A percentile compares a stretch with the other conserved stretches of the same genome.
phyloP scores from a whole-genome alignment of 2,113 vertebrate species.

The Marmota monax region DNA sequence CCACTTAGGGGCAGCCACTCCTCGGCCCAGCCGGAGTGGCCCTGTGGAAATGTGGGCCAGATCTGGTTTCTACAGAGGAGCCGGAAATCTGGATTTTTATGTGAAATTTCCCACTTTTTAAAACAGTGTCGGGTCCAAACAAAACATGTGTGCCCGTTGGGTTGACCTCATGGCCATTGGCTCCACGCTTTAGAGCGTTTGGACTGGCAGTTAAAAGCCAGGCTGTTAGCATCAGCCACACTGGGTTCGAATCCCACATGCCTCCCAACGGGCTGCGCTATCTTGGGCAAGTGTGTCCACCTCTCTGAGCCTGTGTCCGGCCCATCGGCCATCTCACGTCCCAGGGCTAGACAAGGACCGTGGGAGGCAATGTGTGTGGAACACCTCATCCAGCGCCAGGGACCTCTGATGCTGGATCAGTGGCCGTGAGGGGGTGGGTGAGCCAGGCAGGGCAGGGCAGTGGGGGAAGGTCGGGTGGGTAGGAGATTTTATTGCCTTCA shows the following conservation, averaged over 20 bases:
- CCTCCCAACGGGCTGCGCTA: background rate
- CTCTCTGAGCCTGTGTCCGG: background rate
- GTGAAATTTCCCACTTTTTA: constrained; percentile 77
- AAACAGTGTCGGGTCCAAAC: constrained; percentile 65
- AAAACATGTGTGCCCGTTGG: constrained; percentile 66
- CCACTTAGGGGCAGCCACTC: background rate
- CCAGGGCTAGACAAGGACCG: background rate
- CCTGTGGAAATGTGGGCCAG: constrained; percentile 59
- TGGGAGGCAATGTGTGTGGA: background rate
- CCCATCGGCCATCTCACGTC: background rate
- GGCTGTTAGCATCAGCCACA: background rate
- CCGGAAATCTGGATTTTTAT: constrained; percentile 76
- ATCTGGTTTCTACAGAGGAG: constrained; percentile 75
- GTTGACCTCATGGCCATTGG: constrained; percentile 59
- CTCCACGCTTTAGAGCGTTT: constrained; percentile 17
- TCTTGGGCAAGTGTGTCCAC: background rate
- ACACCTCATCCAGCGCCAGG: too few species aligned
- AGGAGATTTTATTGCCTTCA: background rate
- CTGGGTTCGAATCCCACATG: background rate
- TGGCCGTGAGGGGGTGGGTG: background rate
- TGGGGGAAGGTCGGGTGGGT: background rate
- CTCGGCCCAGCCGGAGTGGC: background rate
- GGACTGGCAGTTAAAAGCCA: background rate
- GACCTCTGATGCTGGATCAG: background rate
- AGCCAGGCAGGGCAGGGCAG: background rate